Evolutionary conservation across 2,888 invertebrate genomes (phyloP), one percentile per base, ranked within the genome.

Genomic region (Dryocosmus kuriphilus): DNA sequence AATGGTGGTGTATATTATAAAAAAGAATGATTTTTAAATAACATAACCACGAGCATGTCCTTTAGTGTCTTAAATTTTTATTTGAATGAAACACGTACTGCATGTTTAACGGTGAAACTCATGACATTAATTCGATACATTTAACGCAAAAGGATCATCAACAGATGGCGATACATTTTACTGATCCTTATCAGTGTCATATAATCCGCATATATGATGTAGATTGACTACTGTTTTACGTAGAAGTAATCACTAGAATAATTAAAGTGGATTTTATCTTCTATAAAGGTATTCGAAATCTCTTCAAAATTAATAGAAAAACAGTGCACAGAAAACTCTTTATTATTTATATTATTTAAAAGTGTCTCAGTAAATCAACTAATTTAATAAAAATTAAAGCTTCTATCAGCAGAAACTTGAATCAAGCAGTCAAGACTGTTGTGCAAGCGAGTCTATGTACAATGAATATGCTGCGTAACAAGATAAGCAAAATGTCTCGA

Each of bases 371-470:
- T 24, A 24, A 5, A 57, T 57, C 4, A 24, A 57, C 14, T 57
- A 55, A 14, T 51, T 51, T 8, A 9, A 14, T 24, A 14, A 1
- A 5, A 57, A 57, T 57, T 57, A 24, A 11, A 57, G 22, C 57
- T 57, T 24, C 6, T 24, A 24, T 57, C 5, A 57, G 24, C 11
- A 51, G n/a, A 67, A n/a, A 51, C 24, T 51, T 71, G 46, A 51
- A 71, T 51, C n/a, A 30, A 71, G 71, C 46, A 51, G 51, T 71
- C 32, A 71, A 71, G 11, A 51, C 19, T 51, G 30, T 71, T 71
- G 51, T 71, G 51, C 24, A 67, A 46, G 41, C 67, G 19, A 27
- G 27, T 24, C 16, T 16, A 22, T 24, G 24, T 16, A 22, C 1
- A 67, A 27, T 51, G 71, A 51, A 30, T 71, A 46, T 71, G 51